Percentiles rank a stretch among this genome's conserved stretches.
phyloP scores from a whole-genome alignment of 2,888 invertebrate genomes.

The Drosophila subsilvestris region DNA sequence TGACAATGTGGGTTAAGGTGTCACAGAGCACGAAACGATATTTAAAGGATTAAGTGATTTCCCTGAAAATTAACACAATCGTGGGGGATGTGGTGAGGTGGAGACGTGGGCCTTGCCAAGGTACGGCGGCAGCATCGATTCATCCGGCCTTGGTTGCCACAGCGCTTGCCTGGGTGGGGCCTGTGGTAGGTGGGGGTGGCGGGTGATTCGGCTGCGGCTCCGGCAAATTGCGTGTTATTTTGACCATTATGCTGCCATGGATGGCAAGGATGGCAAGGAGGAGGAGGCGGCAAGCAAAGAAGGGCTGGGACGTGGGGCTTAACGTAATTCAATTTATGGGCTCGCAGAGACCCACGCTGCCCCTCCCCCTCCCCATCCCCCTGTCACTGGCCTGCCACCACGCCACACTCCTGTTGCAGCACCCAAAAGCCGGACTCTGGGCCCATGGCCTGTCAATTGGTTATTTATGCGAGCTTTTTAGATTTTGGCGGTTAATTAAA shows the following conservation, averaged over 20 bases:
- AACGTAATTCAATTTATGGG: conserved; percentile 78
- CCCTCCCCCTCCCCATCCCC: background rate
- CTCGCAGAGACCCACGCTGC: conserved; percentile 25
- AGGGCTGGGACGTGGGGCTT: conserved; percentile 46
- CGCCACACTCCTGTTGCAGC: conserved; percentile 4
- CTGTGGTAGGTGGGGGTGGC: background rate
- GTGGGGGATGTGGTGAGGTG: background rate
- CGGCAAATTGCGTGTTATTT: conserved; percentile 74
- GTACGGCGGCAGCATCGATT: conserved; percentile 9
- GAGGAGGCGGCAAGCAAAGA: background rate
- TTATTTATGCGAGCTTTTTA: conserved; percentile 76
- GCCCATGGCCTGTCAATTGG: conserved; percentile 61
- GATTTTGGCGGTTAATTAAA: conserved; percentile 79
- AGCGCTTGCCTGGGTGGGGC: background rate
- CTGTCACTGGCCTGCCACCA: background rate
- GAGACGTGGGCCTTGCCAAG: background rate
- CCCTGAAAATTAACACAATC: conserved; percentile 62
- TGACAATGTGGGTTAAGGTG: conserved; percentile 63
- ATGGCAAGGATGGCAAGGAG: too few relatives aligned
- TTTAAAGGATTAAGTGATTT: conserved; percentile 79
- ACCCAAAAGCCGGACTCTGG: background rate
- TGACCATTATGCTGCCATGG: conserved; percentile 66
- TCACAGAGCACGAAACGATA: conserved; percentile 47
- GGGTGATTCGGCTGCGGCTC: conserved; percentile 43
- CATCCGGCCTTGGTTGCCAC: conserved; percentile 1